phyloP scores from a whole-genome alignment of 2,797 vertebrate species.

The Decapterus maruadsi region DNA sequence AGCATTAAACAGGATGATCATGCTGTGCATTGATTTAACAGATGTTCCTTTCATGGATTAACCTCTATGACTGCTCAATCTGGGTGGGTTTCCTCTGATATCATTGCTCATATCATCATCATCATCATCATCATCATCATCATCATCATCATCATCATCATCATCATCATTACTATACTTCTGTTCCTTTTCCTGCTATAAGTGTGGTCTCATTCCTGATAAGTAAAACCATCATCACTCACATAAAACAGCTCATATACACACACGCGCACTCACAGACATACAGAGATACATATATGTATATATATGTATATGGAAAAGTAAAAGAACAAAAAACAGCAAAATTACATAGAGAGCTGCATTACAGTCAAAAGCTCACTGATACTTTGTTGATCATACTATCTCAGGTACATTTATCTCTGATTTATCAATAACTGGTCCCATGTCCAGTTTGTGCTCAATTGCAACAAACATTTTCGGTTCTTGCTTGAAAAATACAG shows the following conservation, averaged over 20 bases:
- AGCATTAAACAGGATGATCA: constrained; percentile 18
- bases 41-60: constrained; percentile 64
- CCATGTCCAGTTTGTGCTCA: constrained; percentile 76
- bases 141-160: constrained; percentile 42
- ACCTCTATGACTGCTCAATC: constrained; percentile 51
- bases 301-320: constrained; percentile 5
- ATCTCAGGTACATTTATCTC: constrained; percentile 58
- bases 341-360: constrained; percentile 57
- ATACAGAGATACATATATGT: constrained; percentile 10
- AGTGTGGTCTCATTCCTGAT: constrained; percentile 44
- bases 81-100: constrained; percentile 34
- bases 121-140: constrained; percentile 52
- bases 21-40: constrained; percentile 33
- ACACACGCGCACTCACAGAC: constrained; percentile 6
- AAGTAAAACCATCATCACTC: constrained; percentile 48
- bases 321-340: constrained; percentile 19
- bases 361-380: constrained; percentile 37
- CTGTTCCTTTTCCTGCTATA: constrained; percentile 38
- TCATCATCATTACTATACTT: constrained; percentile 51
- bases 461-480: constrained; percentile 84
- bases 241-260: constrained; percentile 49
- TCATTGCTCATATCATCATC: constrained; percentile 23
- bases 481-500: constrained; percentile 35
- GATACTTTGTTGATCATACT: constrained; percentile 39
- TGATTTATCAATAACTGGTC: constrained; percentile 43